Conservation (phyloP, 2,797 vertebrate genomes). For the Danio albolineatus region DNA sequence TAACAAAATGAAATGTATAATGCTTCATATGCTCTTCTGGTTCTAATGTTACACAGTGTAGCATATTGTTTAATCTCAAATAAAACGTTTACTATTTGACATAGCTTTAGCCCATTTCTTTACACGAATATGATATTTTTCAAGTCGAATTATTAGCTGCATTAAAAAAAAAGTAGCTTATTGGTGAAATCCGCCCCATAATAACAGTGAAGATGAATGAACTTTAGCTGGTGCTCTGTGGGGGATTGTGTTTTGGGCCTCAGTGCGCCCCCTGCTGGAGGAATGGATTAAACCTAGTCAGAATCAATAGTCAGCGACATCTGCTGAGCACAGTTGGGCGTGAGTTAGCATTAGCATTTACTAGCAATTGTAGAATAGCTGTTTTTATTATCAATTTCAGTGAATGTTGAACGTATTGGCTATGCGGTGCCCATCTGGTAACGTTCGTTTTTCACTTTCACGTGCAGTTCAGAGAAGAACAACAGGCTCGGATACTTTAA, state of each 20-base stretch:
- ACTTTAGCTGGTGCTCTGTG: too few relatives aligned
- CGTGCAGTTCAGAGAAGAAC: not conserved
- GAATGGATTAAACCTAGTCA: not conserved
- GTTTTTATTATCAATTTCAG: not conserved
- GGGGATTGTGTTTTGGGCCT: not conserved
- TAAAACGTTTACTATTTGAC: too few relatives aligned
- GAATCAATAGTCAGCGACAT: not conserved
- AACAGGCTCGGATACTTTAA: conserved; percentile 22
- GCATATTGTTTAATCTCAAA: too few relatives aligned
- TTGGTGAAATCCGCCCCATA: too few relatives aligned
- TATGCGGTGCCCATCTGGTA: not conserved
- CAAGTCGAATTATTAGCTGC: too few relatives aligned
- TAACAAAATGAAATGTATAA: too few relatives aligned
- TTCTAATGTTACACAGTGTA: too few relatives aligned
- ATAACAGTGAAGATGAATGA: too few relatives aligned
- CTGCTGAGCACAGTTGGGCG: not conserved
- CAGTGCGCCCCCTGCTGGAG: not conserved
- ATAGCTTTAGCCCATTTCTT: too few relatives aligned
- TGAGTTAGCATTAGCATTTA: conserved; percentile 45
- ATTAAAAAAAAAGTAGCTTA: too few relatives aligned
- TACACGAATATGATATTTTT: too few relatives aligned
- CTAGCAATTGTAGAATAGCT: not conserved
- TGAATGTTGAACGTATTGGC: not conserved
- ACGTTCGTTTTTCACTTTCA: not conserved
- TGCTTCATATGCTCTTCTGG: too few relatives aligned